Evolutionary conservation across 1,140 invertebrate genomes (phyloP).

Genomic region (Geopemphigus sp.): DNA sequence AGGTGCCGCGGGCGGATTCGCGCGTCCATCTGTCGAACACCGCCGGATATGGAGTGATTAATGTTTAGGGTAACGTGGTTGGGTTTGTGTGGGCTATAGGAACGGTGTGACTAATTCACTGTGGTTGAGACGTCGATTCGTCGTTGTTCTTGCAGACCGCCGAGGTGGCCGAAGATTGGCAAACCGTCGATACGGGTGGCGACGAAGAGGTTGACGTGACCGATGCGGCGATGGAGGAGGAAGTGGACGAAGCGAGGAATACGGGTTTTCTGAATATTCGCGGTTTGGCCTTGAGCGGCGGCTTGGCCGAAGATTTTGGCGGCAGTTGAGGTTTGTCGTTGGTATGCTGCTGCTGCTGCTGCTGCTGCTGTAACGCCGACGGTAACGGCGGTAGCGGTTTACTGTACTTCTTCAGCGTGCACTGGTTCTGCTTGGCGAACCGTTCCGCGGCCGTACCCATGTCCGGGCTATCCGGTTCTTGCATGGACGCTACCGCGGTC

Average conservation of each 20-base stretch:
- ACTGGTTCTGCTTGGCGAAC: slow-evolving; percentile 77
- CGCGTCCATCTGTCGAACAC: no score
- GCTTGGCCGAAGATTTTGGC: slow-evolving; percentile 59
- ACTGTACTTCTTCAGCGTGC: slow-evolving; percentile 76
- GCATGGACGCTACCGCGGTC: slow-evolving; percentile 51
- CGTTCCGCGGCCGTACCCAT: slow-evolving; percentile 71
- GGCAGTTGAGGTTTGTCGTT: slow-evolving; percentile 56
- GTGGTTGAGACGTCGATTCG: neutral
- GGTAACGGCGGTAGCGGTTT: slow-evolving; percentile 55
- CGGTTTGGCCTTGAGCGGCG: slow-evolving; percentile 71
- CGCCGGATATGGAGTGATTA: no score
- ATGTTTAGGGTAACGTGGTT: neutral
- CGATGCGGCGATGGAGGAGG: no score
- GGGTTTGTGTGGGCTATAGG: no score
- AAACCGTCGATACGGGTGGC: no score
- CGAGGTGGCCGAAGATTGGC: no score
- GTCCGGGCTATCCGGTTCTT: slow-evolving; percentile 64
- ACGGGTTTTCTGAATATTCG: slow-evolving; percentile 69
- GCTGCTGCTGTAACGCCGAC: no score
- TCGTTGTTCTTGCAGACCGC: neutral
- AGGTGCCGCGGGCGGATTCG: no score
- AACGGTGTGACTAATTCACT: no score
- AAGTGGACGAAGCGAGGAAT: slow-evolving; percentile 55
- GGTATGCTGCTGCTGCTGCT: slow-evolving; percentile 50
- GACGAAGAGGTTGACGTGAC: no score